Base-by-base conservation (phyloP, 2,888 invertebrate genomes). In the Oligia strigilis region DNA sequence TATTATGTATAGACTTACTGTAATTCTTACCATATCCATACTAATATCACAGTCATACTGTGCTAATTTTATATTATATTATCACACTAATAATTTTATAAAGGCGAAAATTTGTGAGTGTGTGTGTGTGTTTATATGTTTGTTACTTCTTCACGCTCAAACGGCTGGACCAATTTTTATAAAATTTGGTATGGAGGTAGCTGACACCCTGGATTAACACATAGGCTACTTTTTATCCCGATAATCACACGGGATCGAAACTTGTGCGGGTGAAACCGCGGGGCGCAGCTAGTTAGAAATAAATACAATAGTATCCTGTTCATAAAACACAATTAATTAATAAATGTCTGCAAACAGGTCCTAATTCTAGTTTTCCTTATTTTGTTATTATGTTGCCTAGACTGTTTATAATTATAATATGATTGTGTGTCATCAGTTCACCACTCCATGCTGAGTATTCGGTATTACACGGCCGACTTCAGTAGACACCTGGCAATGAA, bases 301-400 rank as follows among this genome's bases (percentile, higher is more conserved):
- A 17, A 75, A 75, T 55, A 58, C 66, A 58, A n/a, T 23, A 46
- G 8, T 66, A 49, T 66, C 19, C 46, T 66, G 64, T 77, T 52
- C 29, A n/a, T 17, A 6, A 60, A 49, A 49, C 19, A 65, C 29
- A 52, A 49, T 43, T n/a, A n/a, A 67, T 43, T 29, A 65, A 55
- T 66, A 0, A 82, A 81, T 74, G 17, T 52, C 13, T 36, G 46
- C 19, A 29, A 69, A 69, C 36, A 40, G 55, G 55, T 4, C 23
- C 13, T 40, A 17, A 36, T 40, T 19, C 17, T 36, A 62, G 52
- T 69, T 80, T 75, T 82, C 82, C 82, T 80, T 69, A 82, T 62
- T 43, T 9, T n/a, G 13, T 75, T 55, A 23, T 75, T 40, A 17
- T 71, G 9, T n/a, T 67, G 29, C 43, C 23, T 77, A 46, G 11